Percentiles rank a stretch among this genome's conserved stretches.
Conservation (phyloP, 1,140 invertebrate genomes). For the Ctenoplectra terminalis region DNA sequence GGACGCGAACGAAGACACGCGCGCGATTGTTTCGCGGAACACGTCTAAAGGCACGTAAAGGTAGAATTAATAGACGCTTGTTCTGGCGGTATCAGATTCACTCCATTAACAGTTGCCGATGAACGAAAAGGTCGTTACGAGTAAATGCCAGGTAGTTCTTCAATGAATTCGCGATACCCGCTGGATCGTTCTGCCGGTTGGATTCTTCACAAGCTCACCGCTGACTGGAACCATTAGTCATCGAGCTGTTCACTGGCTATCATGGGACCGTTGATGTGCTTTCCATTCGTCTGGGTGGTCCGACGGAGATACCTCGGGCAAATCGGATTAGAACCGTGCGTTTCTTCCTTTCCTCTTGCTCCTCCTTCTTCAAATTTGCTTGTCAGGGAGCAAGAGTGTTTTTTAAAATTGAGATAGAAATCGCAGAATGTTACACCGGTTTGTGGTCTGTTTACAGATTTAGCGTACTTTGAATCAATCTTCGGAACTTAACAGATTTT, state of each 20-base stretch:
- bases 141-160: conserved; percentile 61
- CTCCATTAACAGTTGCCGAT: conserved; percentile 62
- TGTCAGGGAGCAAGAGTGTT: too few species aligned
- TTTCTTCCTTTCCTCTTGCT: background rate
- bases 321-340: conserved; percentile 41
- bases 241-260: conserved; percentile 46
- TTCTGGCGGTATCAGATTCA: conserved; percentile 18
- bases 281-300: conserved; percentile 62
- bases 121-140: conserved; percentile 60
- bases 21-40: conserved; percentile 30
- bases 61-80: conserved; percentile 36
- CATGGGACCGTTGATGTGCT: conserved; percentile 42
- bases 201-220: conserved; percentile 30
- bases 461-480: too few species aligned
- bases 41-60: conserved; percentile 14
- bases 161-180: conserved; percentile 58
- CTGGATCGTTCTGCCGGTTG: conserved; percentile 26
- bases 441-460: too few species aligned
- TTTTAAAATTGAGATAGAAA: background rate
- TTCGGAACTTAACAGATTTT: too few species aligned
- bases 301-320: conserved; percentile 12
- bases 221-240: conserved; percentile 61
- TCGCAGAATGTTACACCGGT: too few species aligned
- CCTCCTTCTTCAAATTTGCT: background rate
- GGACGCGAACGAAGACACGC: background rate